phyloP scores from a whole-genome alignment of 2,888 invertebrate species.

The Leptinotarsa rubiginosa region DNA sequence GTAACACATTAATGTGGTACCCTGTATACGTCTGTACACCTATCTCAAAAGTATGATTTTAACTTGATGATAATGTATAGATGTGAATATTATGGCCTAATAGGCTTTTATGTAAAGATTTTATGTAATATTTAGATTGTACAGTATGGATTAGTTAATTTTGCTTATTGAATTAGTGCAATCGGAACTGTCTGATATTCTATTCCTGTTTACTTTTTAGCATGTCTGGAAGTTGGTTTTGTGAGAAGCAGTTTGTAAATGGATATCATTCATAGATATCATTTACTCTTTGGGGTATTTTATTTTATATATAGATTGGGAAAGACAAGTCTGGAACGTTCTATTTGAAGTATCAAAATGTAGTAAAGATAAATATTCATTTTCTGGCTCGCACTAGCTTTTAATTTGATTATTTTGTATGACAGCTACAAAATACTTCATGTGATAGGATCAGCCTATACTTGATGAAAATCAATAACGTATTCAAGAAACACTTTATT shows the following conservation, averaged over 20 bases:
- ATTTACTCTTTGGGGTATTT: slow-evolving; percentile 20
- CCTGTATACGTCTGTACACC: slow-evolving; percentile 53
- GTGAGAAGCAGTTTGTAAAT: neutral
- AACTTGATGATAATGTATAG: slow-evolving; percentile 56
- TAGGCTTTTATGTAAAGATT: slow-evolving; percentile 61
- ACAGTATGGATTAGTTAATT: slow-evolving; percentile 52
- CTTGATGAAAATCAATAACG: too few relatives aligned
- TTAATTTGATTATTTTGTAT: too few relatives aligned
- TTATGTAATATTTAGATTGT: slow-evolving; percentile 62
- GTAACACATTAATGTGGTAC: neutral
- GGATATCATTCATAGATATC: neutral
- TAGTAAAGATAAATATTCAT: too few relatives aligned
- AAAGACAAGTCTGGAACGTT: slow-evolving; percentile 14
- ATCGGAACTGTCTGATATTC: slow-evolving; percentile 48
- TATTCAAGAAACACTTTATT: too few relatives aligned
- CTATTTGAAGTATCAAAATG: neutral
- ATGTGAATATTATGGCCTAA: slow-evolving; percentile 60
- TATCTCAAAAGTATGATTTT: slow-evolving; percentile 47
- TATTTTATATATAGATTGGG: slow-evolving; percentile 29
- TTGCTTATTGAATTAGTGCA: slow-evolving; percentile 42
- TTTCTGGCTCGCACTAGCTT: too few relatives aligned
- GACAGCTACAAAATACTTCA: too few relatives aligned
- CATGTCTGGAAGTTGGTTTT: slow-evolving; percentile 27
- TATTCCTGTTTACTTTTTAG: slow-evolving; percentile 41
- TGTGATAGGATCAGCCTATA: too few relatives aligned